Conservation (phyloP, 1,140 invertebrate genomes). For the Gonioctena quinquepunctata region DNA sequence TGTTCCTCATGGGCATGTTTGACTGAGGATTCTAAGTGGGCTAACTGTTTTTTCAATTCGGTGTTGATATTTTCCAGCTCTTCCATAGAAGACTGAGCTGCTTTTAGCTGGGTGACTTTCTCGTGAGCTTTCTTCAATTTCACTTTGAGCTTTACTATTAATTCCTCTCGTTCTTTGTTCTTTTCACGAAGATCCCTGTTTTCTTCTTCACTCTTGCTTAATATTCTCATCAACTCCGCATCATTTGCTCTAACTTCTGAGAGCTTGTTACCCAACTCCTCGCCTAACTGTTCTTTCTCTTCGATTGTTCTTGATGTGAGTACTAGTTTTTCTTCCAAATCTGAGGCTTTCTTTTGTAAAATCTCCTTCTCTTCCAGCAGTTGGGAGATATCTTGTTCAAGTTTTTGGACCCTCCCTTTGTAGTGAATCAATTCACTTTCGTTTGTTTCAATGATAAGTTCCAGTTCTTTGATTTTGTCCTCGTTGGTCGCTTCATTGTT, state of each 20-base stretch:
- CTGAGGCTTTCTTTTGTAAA: conserved; percentile 60
- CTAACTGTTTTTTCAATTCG: conserved; percentile 51
- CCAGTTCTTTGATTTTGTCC: conserved; percentile 72
- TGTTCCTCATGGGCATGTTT: conserved; percentile 60
- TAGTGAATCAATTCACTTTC: conserved; percentile 69
- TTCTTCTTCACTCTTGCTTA: conserved; percentile 58
- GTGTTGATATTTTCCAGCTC: conserved; percentile 43
- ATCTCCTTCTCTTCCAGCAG: conserved; percentile 61
- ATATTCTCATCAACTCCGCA: conserved; percentile 60
- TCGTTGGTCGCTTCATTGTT: conserved; percentile 41
- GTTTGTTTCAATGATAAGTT: conserved; percentile 72
- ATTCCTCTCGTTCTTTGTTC: conserved; percentile 49
- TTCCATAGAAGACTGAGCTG: conserved; percentile 21
- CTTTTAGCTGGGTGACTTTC: conserved; percentile 32
- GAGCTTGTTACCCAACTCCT: conserved; percentile 60
- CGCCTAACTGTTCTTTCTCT: conserved; percentile 61
- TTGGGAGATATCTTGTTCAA: conserved; percentile 63
- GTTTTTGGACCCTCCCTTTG: conserved; percentile 61
- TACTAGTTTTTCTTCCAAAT: conserved; percentile 61
- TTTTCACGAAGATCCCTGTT: conserved; percentile 60
- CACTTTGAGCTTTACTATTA: conserved; percentile 56
- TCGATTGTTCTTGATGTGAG: conserved; percentile 59
- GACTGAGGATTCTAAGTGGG: conserved; percentile 56
- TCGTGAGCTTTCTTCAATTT: conserved; percentile 59
- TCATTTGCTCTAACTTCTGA: conserved; percentile 61